These are phyloP conservation scores for Cuculus canorus DNA, from an alignment of 2,797 vertebrate genomes.

Conservation along the genomic window DNA sequence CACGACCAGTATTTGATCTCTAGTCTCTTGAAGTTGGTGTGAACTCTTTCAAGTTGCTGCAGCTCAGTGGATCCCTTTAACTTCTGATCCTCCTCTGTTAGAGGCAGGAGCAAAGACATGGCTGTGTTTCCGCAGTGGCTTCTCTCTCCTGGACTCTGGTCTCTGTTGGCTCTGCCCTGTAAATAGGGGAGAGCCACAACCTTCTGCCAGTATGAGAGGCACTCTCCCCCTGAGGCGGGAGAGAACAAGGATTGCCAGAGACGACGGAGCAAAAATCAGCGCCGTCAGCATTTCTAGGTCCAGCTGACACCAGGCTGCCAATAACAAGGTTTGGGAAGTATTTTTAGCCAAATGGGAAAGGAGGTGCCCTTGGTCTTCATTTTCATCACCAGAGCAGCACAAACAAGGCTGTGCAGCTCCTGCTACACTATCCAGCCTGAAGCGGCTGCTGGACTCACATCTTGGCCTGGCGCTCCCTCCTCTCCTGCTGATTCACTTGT, in stretches of 20 bases:
- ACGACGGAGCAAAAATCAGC: constrained; percentile 29
- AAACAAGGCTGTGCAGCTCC: background rate
- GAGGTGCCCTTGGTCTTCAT: constrained; percentile 32
- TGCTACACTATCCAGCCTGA: background rate
- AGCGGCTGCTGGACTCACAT: background rate
- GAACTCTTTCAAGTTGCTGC: constrained; percentile 6
- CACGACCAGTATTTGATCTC: constrained; percentile 9
- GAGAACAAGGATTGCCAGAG: background rate
- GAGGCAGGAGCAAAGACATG: background rate
- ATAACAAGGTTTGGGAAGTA: constrained; percentile 43
- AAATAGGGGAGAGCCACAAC: background rate
- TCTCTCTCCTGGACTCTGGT: background rate
- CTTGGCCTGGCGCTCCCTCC: background rate
- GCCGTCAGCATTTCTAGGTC: constrained; percentile 36
- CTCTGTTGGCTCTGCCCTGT: background rate
- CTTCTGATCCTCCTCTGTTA: background rate
- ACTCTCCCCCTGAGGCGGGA: background rate
- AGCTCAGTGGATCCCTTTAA: constrained; percentile 34
- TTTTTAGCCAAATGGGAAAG: constrained; percentile 49
- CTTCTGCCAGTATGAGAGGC: background rate
- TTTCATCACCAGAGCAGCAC: background rate
- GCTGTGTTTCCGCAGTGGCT: background rate
- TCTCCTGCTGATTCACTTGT: background rate
- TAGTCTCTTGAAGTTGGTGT: background rate
- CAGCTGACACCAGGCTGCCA: constrained; percentile 46